A percentile compares a stretch with the other conserved stretches of the same genome.
Evolutionary conservation across 2,797 vertebrate genomes (phyloP).

Genomic region (Megaceryle alcyon): DNA sequence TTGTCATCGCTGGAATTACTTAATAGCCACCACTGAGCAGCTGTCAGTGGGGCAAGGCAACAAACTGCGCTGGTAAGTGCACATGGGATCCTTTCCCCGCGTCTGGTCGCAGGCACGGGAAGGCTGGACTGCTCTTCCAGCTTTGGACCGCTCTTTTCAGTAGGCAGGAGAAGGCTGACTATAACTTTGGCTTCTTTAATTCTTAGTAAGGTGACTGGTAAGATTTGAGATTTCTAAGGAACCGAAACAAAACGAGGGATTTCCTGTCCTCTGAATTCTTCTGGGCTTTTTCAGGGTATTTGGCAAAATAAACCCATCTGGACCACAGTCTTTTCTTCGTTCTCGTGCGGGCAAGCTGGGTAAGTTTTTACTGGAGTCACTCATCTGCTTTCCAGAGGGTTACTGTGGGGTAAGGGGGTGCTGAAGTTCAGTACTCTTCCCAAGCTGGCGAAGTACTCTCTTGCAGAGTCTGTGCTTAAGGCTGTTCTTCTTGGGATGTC

Average conservation of each 20-base stretch:
- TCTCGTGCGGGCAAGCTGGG: not conserved
- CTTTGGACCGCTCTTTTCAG: not conserved
- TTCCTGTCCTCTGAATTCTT: not conserved
- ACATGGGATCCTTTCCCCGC: not conserved
- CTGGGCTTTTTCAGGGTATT: not conserved
- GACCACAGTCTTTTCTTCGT: not conserved
- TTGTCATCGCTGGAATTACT: not conserved
- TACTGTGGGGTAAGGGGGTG: not conserved
- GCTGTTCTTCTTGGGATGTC: not conserved
- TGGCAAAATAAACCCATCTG: not conserved
- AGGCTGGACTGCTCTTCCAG: not conserved
- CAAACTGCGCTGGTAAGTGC: not conserved
- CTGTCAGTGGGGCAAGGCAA: not conserved
- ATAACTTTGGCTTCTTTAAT: not conserved
- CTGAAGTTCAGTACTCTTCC: not conserved
- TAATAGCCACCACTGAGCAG: not conserved
- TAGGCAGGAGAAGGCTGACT: not conserved
- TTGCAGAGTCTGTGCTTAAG: not conserved
- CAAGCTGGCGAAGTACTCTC: not conserved
- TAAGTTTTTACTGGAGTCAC: not conserved
- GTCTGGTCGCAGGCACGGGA: not conserved
- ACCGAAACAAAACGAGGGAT: not conserved
- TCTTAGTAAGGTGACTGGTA: not conserved
- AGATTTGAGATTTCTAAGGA: conserved; percentile 10
- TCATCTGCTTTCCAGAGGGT: not conserved